Base-by-base conservation (phyloP, 2,113 vertebrate genomes). In the Neolamprologus cancellatus region DNA sequence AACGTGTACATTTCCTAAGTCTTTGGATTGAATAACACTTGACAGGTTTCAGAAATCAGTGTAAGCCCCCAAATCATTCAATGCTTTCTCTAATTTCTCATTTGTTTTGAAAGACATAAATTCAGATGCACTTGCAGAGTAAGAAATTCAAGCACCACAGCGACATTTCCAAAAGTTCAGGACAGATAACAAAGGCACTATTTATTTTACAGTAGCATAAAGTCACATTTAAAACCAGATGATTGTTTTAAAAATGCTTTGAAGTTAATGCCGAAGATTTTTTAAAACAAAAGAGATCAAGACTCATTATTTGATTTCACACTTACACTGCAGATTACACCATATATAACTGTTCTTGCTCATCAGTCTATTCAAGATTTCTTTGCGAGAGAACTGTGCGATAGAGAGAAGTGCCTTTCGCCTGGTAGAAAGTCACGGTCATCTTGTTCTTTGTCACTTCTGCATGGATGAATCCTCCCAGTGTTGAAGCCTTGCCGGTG, bases 381-480 rank as follows among this genome's bases (percentile, higher is more conserved):
- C 6, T 61, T 23, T 94, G 94, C 0, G 96, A 92, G 36, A 98
- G 95, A 18, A 95, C 96, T 3, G 97, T 96, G 81, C 95, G 97
- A 91, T 96, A 98, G 20, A 98, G 97, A 8, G 97, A 97, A 6
- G 97, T 97, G 78, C 98, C 97, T 4, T 90, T 96, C 8, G 97
- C 96, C 92, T 98, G 97, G 3, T 97, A 94, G 52, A 96, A 98
- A 5, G 97, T 98, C 64, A 98, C 2, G 0, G 78, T 91, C 96
- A 98, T 95, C 85, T 97, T 93, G 84, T 96, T 95, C 87, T 96
- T 87, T 12, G 92, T 93, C 48, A 98, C 94, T 78, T 98, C 97
- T 25, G 96, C 92, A 1, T 98, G 97, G 39, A 95, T 94, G 8
- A 98, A 98, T 66, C 97, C 97, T 1, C 98, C 98, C 50, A 97